Conservation (phyloP, 2,888 invertebrate species). For the Clunio marinus region DNA sequence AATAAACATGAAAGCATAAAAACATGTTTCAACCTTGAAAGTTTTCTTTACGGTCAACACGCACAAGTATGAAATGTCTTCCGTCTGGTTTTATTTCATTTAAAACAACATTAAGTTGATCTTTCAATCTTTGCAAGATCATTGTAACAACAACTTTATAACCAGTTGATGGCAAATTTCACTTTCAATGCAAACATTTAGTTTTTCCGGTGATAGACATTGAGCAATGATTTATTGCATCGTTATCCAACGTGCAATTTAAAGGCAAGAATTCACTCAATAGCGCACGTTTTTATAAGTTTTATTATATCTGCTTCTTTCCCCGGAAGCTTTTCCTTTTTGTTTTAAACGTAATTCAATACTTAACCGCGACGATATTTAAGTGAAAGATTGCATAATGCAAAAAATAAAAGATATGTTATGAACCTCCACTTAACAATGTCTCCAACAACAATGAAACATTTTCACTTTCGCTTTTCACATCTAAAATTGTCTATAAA, state of each 20-base stretch:
- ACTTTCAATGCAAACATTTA: background rate
- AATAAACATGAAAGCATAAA: too few species aligned
- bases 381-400: background rate
- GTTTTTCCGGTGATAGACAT: background rate
- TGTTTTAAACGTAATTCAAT: background rate
- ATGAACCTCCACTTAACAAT: conserved; percentile 7
- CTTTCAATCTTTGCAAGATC: too few species aligned
- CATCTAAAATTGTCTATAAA: background rate
- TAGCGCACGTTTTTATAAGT: background rate
- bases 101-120: too few species aligned
- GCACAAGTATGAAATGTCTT: background rate
- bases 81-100: background rate
- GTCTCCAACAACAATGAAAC: background rate
- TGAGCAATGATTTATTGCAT: background rate
- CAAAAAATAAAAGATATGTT: conserved; percentile 5
- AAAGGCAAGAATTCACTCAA: background rate
- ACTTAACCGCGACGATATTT: conserved; percentile 6
- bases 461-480: conserved; percentile 2
- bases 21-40: background rate
- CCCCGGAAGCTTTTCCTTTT: conserved; percentile 18
- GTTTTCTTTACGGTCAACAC: background rate
- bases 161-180: conserved; percentile 4
- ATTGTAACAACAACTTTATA: too few species aligned
- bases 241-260: background rate
- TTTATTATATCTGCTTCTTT: too few species aligned